phyloP scores from a whole-genome alignment of 2,113 vertebrate species.

The Strigops habroptila region DNA sequence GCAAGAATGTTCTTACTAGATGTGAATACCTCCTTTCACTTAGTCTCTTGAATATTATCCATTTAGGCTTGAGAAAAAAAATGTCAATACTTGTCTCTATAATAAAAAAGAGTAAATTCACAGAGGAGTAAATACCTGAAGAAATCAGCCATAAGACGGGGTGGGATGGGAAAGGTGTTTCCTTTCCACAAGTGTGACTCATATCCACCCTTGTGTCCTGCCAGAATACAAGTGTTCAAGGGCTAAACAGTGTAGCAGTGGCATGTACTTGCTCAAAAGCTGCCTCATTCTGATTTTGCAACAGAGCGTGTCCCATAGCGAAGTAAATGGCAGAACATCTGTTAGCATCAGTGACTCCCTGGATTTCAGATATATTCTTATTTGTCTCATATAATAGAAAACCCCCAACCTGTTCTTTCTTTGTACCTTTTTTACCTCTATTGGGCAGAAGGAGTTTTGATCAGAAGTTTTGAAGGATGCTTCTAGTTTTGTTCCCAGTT shows the following conservation, averaged over 20 bases:
- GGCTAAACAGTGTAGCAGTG: neutral
- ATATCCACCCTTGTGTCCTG: neutral
- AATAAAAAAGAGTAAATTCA: neutral
- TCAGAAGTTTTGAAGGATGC: neutral
- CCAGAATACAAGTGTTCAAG: neutral
- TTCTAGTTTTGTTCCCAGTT: neutral
- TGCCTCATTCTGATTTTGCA: neutral
- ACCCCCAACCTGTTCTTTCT: neutral
- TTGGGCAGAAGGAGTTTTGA: neutral
- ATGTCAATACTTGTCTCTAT: neutral
- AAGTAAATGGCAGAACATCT: neutral
- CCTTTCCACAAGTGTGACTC: neutral
- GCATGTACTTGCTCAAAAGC: neutral
- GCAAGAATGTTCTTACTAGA: neutral
- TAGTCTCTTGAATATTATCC: neutral
- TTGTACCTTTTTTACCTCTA: neutral
- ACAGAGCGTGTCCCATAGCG: rapidly evolving
- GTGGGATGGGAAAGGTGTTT: neutral
- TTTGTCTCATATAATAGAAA: neutral
- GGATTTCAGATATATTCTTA: neutral
- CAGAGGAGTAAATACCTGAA: neutral
- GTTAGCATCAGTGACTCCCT: neutral
- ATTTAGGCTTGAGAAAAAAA: neutral
- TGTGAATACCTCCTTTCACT: neutral
- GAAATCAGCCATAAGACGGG: neutral